phyloP scores from a whole-genome alignment of 2,888 invertebrate species.

The Andrena fulva region DNA sequence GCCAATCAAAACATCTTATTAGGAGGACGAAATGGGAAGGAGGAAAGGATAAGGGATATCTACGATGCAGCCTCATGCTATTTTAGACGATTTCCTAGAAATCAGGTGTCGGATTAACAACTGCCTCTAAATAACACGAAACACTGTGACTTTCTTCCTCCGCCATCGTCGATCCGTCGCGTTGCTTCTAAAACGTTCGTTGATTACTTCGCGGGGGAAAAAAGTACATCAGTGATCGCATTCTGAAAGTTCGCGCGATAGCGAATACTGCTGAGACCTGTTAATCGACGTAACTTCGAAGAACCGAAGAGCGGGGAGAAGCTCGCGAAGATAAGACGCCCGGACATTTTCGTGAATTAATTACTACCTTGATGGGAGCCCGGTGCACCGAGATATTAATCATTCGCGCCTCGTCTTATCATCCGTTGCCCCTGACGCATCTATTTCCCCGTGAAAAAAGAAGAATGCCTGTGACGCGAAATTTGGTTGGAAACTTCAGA shows the following conservation, averaged over 20 bases:
- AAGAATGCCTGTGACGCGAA: background rate
- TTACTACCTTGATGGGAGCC: slow-evolving; percentile 57
- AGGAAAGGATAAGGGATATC: slow-evolving; percentile 50
- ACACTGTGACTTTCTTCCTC: background rate
- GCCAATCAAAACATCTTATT: slow-evolving; percentile 78
- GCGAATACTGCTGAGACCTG: slow-evolving; percentile 70
- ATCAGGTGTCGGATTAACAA: slow-evolving; percentile 35
- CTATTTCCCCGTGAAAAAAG: background rate
- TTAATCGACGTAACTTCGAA: slow-evolving; percentile 67
- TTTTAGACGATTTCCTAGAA: slow-evolving; percentile 45
- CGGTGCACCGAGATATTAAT: slow-evolving; percentile 59
- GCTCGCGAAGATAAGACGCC: slow-evolving; percentile 64
- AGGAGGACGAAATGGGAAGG: slow-evolving; percentile 53
- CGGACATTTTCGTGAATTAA: slow-evolving; percentile 69
- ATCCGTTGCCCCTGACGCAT: background rate
- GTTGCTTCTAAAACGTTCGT: too few relatives aligned
- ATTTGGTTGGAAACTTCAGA: background rate
- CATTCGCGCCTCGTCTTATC: slow-evolving; percentile 47
- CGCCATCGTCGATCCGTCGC: background rate
- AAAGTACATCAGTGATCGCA: background rate
- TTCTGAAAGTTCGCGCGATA: slow-evolving; percentile 39
- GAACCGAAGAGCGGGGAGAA: slow-evolving; percentile 51
- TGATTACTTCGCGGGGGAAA: background rate
- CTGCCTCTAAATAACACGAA: background rate
- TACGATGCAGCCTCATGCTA: slow-evolving; percentile 52